Conservation (phyloP, 1,140 invertebrate species). For the Lutraria rhynchaena region DNA sequence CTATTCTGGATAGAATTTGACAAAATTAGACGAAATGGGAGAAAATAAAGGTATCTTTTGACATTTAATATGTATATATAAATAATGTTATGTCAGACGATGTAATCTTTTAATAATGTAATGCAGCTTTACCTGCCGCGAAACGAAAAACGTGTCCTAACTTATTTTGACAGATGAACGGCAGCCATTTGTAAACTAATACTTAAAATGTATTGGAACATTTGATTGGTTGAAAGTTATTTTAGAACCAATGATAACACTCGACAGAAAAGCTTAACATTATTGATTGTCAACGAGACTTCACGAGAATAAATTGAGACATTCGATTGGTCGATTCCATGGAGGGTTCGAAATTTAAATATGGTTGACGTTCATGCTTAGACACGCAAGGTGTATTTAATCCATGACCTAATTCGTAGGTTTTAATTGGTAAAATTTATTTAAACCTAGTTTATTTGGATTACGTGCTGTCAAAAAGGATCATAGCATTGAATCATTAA, state of each 20-base stretch:
- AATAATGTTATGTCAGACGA: too few species aligned
- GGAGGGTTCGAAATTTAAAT: slow-evolving; percentile 65
- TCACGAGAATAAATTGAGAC: slow-evolving; percentile 37
- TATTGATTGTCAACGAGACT: neutral
- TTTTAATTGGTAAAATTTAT: too few species aligned
- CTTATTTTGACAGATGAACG: slow-evolving; percentile 28
- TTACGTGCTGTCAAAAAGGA: too few species aligned
- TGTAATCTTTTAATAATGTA: too few species aligned
- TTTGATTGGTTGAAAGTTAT: slow-evolving; percentile 40
- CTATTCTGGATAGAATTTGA: too few species aligned
- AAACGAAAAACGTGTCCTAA: slow-evolving; percentile 45
- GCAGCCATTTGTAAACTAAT: slow-evolving; percentile 57
- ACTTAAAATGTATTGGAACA: slow-evolving; percentile 11
- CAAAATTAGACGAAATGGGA: too few species aligned
- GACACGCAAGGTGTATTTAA: slow-evolving; percentile 16
- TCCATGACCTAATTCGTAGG: too few species aligned
- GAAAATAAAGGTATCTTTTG: too few species aligned
- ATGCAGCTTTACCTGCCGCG: slow-evolving; percentile 1
- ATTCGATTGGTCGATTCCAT: slow-evolving; percentile 49
- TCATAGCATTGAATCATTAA: too few species aligned
- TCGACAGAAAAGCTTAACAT: neutral
- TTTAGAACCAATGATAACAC: slow-evolving; percentile 22
- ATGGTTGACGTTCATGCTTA: slow-evolving; percentile 59
- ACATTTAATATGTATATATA: too few species aligned
- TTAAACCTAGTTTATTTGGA: too few species aligned